Conservation (phyloP, 2,113 vertebrate species). For the Opisthocomus hoazin region DNA sequence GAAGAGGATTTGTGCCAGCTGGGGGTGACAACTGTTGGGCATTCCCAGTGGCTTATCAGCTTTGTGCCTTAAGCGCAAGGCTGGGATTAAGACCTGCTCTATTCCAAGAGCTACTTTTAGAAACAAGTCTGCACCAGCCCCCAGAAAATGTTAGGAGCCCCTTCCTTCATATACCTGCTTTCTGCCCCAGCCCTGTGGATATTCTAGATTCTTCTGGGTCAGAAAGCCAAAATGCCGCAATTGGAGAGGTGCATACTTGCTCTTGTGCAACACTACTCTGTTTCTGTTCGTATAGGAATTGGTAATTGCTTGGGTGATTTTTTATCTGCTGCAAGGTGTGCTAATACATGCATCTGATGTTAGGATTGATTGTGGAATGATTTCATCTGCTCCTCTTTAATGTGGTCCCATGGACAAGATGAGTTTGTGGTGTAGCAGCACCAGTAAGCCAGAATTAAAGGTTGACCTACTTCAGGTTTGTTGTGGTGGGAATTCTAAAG, state of each 20-base stretch:
- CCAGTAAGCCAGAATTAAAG: neutral
- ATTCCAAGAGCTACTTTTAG: neutral
- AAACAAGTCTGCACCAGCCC: neutral
- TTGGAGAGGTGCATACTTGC: neutral
- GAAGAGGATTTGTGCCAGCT: slow-evolving; percentile 6
- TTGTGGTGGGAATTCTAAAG: neutral
- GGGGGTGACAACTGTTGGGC: slow-evolving; percentile 31
- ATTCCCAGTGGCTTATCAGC: neutral
- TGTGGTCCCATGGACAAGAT: neutral
- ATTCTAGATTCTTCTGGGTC: neutral
- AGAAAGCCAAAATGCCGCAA: neutral
- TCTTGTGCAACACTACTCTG: neutral
- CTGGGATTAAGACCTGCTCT: neutral
- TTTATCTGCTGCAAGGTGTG: neutral
- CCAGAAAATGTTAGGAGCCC: neutral
- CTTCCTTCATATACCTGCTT: neutral
- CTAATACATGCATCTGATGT: neutral
- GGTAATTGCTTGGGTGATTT: neutral
- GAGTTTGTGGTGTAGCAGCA: neutral
- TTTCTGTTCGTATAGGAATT: neutral
- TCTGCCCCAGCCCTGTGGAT: neutral
- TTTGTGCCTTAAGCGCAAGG: neutral
- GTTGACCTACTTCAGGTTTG: neutral
- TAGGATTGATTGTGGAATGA: neutral
- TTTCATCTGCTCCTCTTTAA: neutral